phyloP scores from a whole-genome alignment of 2,888 invertebrate genomes.

The Andrena hattorfiana region DNA sequence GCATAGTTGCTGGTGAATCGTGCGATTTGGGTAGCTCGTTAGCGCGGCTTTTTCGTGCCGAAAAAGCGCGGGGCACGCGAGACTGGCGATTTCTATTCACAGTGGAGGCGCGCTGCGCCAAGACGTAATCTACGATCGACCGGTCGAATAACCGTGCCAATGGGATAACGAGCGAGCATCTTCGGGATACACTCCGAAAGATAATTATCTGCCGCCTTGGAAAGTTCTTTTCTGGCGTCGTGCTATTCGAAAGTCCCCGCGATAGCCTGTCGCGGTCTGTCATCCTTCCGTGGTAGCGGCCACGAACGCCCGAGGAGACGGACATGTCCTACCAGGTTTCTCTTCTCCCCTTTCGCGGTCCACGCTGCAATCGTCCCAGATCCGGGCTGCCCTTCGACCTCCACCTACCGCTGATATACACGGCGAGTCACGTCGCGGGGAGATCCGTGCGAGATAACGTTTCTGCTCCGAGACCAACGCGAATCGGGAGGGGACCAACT shows the following conservation, averaged over 20 bases:
- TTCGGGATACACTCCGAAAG: conserved; percentile 21
- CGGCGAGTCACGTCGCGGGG: conserved; percentile 56
- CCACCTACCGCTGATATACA: conserved; percentile 57
- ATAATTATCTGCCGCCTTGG: conserved; percentile 36
- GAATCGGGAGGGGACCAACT: conserved; percentile 57
- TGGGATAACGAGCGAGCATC: conserved; percentile 46
- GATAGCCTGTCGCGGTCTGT: background rate
- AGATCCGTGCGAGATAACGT: conserved; percentile 44
- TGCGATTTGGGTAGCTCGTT: conserved; percentile 39
- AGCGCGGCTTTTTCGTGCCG: conserved; percentile 6
- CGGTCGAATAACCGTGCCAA: conserved; percentile 42
- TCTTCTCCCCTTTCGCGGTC: conserved; percentile 19
- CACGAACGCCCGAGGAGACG: background rate
- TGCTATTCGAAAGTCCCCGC: conserved; percentile 31
- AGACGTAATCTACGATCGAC: conserved; percentile 49
- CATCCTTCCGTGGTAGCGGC: background rate
- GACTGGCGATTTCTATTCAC: conserved; percentile 48
- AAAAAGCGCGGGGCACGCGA: conserved; percentile 34
- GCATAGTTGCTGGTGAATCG: conserved; percentile 4
- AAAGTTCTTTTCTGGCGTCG: conserved; percentile 38
- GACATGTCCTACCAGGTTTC: conserved; percentile 34
- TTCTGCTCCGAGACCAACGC: conserved; percentile 62
- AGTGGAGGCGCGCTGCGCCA: background rate
- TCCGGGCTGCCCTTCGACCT: conserved; percentile 66
- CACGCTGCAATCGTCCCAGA: conserved; percentile 66